phyloP scores from a whole-genome alignment of 2,113 vertebrate species.

The Paramisgurnus dabryanus region DNA sequence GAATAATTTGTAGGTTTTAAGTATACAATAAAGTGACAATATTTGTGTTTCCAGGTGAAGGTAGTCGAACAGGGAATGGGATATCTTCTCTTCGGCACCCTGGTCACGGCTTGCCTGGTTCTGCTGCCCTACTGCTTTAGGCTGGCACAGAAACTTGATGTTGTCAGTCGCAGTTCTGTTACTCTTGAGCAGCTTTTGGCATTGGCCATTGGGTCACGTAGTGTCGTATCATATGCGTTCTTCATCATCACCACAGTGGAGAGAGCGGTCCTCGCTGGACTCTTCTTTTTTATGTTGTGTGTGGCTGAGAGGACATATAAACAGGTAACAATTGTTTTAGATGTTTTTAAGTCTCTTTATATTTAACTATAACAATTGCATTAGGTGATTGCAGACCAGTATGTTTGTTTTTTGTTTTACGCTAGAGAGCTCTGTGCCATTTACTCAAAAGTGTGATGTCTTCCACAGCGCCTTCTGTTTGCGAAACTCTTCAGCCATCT shows the following conservation, averaged over 20 bases:
- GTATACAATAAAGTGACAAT: too few relatives aligned
- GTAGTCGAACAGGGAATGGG: slow-evolving; percentile 88
- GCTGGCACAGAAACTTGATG: slow-evolving; percentile 77
- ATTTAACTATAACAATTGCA: neutral
- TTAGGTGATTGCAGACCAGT: too few relatives aligned
- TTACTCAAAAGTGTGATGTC: slow-evolving; percentile 38
- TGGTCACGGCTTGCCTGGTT: slow-evolving; percentile 81
- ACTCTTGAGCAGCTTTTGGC: slow-evolving; percentile 74
- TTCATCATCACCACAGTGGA: slow-evolving; percentile 86
- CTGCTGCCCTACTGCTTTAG: slow-evolving; percentile 89
- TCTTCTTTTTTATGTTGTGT: slow-evolving; percentile 99
- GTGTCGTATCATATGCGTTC: slow-evolving; percentile 68
- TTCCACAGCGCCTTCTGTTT: slow-evolving; percentile 88
- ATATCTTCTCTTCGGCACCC: slow-evolving; percentile 87
- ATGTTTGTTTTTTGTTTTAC: neutral
- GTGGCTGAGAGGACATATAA: slow-evolving; percentile 97
- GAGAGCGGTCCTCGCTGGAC: slow-evolving; percentile 86
- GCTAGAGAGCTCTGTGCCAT: neutral
- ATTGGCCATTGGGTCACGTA: slow-evolving; percentile 76
- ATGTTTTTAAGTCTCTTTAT: neutral
- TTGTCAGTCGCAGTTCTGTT: slow-evolving; percentile 76
- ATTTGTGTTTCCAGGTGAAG: slow-evolving; percentile 81
- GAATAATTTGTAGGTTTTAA: too few relatives aligned
- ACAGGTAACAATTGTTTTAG: slow-evolving; percentile 74
- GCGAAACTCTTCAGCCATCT: slow-evolving; percentile 97